Evolutionary conservation across 2,888 invertebrate genomes (phyloP), one percentile per base, ranked within the genome.

Genomic region (Serrognathus titanus): DNA sequence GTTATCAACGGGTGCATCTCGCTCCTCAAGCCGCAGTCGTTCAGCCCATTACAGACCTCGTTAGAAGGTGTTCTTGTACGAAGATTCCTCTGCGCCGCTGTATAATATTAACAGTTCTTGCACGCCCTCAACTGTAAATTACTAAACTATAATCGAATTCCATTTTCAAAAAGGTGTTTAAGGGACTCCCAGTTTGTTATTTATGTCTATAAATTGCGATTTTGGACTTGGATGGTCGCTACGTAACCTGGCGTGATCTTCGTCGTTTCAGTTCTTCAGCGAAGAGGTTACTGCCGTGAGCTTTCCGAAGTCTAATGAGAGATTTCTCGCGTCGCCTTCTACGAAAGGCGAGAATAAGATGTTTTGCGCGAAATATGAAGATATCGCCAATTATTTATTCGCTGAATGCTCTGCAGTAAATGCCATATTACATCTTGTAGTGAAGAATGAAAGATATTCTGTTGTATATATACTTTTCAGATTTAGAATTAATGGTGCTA

Each of bases 81-180:
- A 13, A 24, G 38, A 40, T 51, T 49, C 36, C n/a, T 48, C 51
- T 54, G 63, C 57, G 35, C 65, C 49, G 59, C 63, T 64, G 66
- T 58, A 66, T 58, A 63, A 68, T 70, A 69, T 70, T 71, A 71
- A 69, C 70, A 66, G 67, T 66, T 62, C 66, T 68, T 64, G 66
- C 71, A 70, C 70, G 70, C 71, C 71, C 70, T 65, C 70, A 61
- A 68, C 69, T 66, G 68, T 71, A 72, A 71, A 72, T 71, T 70
- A 72, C 69, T 65, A 63, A 68, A 68, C 68, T 66, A 67, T 74
- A 74, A 74, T 74, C 74, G 73, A 74, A 72, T 73, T 72, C 71
- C 71, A 70, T 72, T 73, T 73, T 71, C 70, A 66, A 70, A 71
- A 71, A 74, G 74, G 74, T 73, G 74, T 72, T 72, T 69, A 66